phyloP scores from a whole-genome alignment of 2,797 vertebrate species.

The Sparidentex hasta region DNA sequence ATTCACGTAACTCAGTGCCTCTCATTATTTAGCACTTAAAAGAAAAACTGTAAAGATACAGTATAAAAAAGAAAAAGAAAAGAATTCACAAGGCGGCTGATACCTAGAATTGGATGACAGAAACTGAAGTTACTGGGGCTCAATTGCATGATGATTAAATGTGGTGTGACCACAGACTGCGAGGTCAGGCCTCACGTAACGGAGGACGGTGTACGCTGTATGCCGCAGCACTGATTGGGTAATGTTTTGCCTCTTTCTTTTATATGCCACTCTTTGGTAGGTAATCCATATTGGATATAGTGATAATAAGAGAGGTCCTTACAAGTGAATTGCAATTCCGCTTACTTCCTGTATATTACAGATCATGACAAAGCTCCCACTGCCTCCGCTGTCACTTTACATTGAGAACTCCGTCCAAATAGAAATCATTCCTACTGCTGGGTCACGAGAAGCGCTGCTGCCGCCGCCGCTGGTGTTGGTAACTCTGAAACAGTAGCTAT shows the following conservation, averaged over 20 bases:
- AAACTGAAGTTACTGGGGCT: slow-evolving; percentile 26
- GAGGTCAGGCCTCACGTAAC: slow-evolving; percentile 47
- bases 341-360: slow-evolving; percentile 86
- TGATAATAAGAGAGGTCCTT: slow-evolving; percentile 80
- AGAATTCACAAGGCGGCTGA: slow-evolving; percentile 22
- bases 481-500: slow-evolving; percentile 70
- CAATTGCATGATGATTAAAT: slow-evolving; percentile 29
- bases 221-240: slow-evolving; percentile 67
- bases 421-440: slow-evolving; percentile 85
- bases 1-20: not conserved
- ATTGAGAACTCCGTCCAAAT: slow-evolving; percentile 80
- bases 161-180: slow-evolving; percentile 60
- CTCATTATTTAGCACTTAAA: slow-evolving; percentile 76
- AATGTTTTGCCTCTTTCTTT: slow-evolving; percentile 59
- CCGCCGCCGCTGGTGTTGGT: slow-evolving; percentile 82
- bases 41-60: slow-evolving; percentile 65
- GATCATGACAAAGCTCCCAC: slow-evolving; percentile 69
- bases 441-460: slow-evolving; percentile 79
- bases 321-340: slow-evolving; percentile 71
- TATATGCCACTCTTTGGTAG: slow-evolving; percentile 85
- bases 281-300: slow-evolving; percentile 99
- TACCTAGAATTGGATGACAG: slow-evolving; percentile 9
- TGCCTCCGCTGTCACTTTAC: slow-evolving; percentile 58
- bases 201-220: slow-evolving; percentile 41
- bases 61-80: slow-evolving; percentile 60